Evolutionary conservation across 2,888 invertebrate species (phyloP), one percentile per base, ranked within the genome.

Genomic region (Hypena proboscidalis): DNA sequence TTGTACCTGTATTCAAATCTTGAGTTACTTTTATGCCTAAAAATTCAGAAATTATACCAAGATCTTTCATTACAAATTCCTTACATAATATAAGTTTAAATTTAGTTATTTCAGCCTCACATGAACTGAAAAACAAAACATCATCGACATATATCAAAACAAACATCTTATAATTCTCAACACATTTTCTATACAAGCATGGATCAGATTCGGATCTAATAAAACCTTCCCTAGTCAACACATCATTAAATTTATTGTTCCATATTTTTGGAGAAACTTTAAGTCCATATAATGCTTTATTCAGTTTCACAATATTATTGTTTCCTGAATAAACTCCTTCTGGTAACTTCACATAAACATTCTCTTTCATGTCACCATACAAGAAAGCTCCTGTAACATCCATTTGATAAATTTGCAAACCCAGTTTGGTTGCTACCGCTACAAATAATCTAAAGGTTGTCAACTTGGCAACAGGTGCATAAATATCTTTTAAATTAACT

Each of bases 1-100:
- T 59, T 7, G 26, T 25, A 11, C 48, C 42, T 10, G 4, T 45
- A 30, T 51, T 17, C 15, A 53, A 43, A 46, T 58, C 34, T 32
- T 51, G 53, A 15, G 44, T 49, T 3, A 56, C 38, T 46, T 43
- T 37, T 26, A 42, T 51, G 4, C 51, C 45, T 25, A 51, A 21
- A 22, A 44, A 57, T 5, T 50, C 14, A 21, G 40, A 43, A 3
- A 41, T 23, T 6, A 44, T 26, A 1, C 53, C 49, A 9, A 44
- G 4, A 9, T 45, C 44, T 21, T 46, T 42, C 51, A 46, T 45
- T 35, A 42, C 22, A 42, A 51, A 51, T 32, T 45, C 22, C 19
- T 30, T 29, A 25, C 23, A 30, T 13, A 40, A 34, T 2, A 11
- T 13, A 22, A 1, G 6, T 14, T 33, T 44, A 10, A 44, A n/a